Percentiles rank a stretch among this genome's conserved stretches.
These are phyloP conservation scores for Dendrolimus punctatus DNA, from an alignment of 1,140 invertebrate genomes.

Conservation along the genomic window DNA sequence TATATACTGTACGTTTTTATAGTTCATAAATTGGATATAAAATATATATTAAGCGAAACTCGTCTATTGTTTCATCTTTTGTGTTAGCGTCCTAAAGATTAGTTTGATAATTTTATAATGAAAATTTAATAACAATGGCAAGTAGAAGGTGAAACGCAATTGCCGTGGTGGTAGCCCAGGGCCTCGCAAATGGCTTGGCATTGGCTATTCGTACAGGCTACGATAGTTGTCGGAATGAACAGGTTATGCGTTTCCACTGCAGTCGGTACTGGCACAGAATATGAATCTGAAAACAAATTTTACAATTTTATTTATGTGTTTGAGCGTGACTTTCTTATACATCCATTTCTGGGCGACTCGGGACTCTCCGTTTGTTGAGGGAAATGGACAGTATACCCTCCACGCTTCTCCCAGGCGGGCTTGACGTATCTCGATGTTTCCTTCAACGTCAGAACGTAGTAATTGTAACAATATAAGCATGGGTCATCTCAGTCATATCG, in stretches of 20 bases:
- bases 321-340: background rate
- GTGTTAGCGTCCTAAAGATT: background rate
- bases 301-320: constrained; percentile 1
- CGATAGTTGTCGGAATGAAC: constrained; percentile 1
- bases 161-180: constrained; percentile 8
- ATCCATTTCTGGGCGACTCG: no score
- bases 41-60: background rate
- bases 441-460: no score
- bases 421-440: no score
- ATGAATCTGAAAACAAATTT: background rate
- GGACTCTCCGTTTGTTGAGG: no score
- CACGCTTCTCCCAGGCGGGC: no score
- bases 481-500: no score
- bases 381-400: no score
- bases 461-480: no score
- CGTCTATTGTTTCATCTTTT: background rate
- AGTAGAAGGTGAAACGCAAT: constrained; percentile 1
- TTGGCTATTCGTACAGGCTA: background rate
- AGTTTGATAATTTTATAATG: constrained; percentile 1
- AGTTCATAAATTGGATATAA: background rate
- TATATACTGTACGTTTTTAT: constrained; percentile 1
- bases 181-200: constrained; percentile 6
- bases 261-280: background rate
- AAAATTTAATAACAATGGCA: constrained; percentile 7
- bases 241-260: background rate